Conservation (phyloP, 2,113 vertebrate species). For the Silurus meridionalis region DNA sequence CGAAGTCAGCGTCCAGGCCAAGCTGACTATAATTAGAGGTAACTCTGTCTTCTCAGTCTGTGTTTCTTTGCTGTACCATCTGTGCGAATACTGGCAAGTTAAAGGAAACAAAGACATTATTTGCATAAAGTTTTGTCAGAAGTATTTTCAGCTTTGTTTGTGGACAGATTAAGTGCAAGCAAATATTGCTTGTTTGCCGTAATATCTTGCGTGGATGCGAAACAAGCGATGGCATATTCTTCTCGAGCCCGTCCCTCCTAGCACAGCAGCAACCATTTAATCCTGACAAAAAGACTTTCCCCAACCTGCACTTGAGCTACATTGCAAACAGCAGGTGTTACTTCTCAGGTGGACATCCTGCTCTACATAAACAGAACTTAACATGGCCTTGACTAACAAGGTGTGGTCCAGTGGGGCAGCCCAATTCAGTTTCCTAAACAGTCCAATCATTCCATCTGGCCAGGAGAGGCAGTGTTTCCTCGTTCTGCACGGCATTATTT, state of each 20-base stretch:
- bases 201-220: neutral
- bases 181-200: neutral
- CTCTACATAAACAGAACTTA: constrained; percentile 6
- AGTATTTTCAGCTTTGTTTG: neutral
- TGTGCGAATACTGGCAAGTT: neutral
- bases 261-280: constrained; percentile 10
- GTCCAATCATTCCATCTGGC: neutral
- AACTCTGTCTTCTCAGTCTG: constrained; percentile 37
- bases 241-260: neutral
- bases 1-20: constrained; percentile 88
- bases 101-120: neutral
- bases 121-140: neutral
- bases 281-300: neutral
- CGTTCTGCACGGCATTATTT: constrained; percentile 19
- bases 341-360: neutral
- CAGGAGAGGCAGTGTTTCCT: constrained; percentile 27
- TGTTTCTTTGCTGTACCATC: neutral
- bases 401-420: neutral
- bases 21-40: constrained; percentile 97
- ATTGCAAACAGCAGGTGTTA: constrained; percentile 23
- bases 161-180: neutral
- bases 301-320: neutral
- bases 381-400: neutral
- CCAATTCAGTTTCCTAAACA: neutral
- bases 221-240: neutral